Percentiles rank a stretch among this genome's conserved stretches.
phyloP scores from a whole-genome alignment of 2,797 vertebrate species.

The Aeoliscus strigatus region DNA sequence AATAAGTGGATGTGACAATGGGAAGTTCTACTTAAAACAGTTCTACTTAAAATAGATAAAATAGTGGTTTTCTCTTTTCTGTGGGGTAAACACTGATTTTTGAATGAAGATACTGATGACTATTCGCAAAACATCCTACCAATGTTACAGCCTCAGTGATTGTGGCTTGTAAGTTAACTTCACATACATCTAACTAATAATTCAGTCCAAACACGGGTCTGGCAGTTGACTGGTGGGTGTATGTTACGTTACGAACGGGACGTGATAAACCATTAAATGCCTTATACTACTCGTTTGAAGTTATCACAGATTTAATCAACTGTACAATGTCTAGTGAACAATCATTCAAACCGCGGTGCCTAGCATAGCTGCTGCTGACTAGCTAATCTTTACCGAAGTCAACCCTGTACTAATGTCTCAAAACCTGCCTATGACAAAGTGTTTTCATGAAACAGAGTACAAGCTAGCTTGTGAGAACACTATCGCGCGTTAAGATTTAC shows the following conservation, averaged over 20 bases:
- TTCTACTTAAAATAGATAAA: too few species aligned
- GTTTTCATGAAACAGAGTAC: accelerated
- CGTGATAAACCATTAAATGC: accelerated
- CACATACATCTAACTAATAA: too few species aligned
- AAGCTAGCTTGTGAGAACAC: not conserved
- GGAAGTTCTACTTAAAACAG: too few species aligned
- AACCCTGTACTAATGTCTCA: constrained; percentile 1
- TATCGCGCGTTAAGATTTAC: constrained; percentile 29
- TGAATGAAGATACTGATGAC: not conserved
- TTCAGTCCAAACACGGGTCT: not conserved
- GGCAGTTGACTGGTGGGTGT: not conserved
- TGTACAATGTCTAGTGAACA: not conserved
- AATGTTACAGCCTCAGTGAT: not conserved
- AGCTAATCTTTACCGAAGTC: constrained; percentile 27
- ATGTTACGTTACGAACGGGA: not conserved
- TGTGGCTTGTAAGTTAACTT: too few species aligned
- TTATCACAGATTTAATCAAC: not conserved
- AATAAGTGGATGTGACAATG: not conserved
- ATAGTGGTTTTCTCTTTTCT: too few species aligned
- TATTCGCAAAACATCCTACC: not conserved
- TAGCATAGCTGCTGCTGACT: constrained; percentile 35
- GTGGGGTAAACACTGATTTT: not conserved
- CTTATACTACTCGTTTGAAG: not conserved
- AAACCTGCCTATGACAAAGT: not conserved
- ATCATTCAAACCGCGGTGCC: constrained; percentile 8